Evolutionary conservation across 2,888 invertebrate genomes (phyloP).

Genomic region (Nymphalis polychloros): DNA sequence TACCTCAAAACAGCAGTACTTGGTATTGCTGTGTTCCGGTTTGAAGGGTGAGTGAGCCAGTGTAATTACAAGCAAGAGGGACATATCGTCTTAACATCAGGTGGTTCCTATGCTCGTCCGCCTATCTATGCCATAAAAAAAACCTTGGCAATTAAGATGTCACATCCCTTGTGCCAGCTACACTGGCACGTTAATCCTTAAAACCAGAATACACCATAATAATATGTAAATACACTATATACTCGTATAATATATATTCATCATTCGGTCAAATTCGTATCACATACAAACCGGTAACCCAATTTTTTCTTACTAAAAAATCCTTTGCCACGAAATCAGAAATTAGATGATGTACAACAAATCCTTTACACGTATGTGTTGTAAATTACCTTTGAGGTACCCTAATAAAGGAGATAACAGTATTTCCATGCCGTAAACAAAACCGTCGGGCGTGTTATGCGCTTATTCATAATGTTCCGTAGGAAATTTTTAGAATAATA

Average conservation of each 20-base stretch:
- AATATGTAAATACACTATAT: too few species aligned
- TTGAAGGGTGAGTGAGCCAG: too few species aligned
- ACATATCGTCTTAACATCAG: too few species aligned
- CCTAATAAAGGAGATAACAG: constrained; percentile 16
- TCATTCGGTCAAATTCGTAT: not conserved
- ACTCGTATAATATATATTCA: not conserved
- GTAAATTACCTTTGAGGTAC: constrained; percentile 22
- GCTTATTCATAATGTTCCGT: not conserved
- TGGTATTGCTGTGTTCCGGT: too few species aligned
- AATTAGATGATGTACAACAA: not conserved
- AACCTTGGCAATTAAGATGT: too few species aligned
- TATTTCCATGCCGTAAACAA: constrained; percentile 21
- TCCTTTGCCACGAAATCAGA: constrained; percentile 2
- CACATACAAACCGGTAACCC: not conserved
- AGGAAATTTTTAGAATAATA: not conserved
- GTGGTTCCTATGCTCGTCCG: too few species aligned
- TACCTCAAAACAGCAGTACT: too few species aligned
- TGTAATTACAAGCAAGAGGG: too few species aligned
- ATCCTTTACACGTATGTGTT: constrained; percentile 3
- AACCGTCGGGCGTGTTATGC: not conserved
- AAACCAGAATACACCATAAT: too few species aligned
- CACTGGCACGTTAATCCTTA: too few species aligned
- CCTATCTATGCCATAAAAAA: too few species aligned
- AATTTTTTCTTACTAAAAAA: not conserved
- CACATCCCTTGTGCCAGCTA: too few species aligned